Percentiles rank a stretch among this genome's conserved stretches.
Conservation (phyloP, 2,113 vertebrate genomes). For the Amazona vittata region DNA sequence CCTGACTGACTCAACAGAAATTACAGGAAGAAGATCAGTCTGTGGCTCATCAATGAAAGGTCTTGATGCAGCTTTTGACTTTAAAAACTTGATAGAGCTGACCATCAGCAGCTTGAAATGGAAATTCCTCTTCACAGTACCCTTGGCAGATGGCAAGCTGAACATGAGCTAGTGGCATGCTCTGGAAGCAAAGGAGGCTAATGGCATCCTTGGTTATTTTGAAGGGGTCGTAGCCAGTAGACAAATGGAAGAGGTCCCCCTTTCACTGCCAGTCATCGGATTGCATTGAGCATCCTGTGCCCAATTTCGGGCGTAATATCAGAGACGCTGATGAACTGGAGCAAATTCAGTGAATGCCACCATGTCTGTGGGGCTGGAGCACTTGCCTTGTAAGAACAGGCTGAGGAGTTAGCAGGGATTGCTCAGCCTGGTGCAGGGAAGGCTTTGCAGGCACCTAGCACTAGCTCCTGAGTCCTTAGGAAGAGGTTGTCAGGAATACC, state of each 20-base stretch:
- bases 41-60: neutral
- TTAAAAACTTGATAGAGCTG: neutral
- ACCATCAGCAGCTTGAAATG: neutral
- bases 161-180: neutral
- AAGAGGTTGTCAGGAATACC: neutral
- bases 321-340: neutral
- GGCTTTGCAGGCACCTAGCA: neutral
- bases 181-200: neutral
- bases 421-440: neutral
- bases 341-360: too few relatives aligned
- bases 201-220: neutral
- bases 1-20: neutral
- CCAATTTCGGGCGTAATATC: neutral
- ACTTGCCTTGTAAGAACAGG: neutral
- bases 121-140: neutral
- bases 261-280: neutral
- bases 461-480: neutral
- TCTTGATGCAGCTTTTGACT: neutral
- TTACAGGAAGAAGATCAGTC: neutral
- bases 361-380: neutral
- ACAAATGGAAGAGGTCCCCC: neutral
- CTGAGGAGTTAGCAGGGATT: neutral
- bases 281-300: neutral
- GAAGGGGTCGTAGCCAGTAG: too few relatives aligned
- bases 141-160: neutral